Conservation (phyloP, 2,113 vertebrate genomes). For the Gallinago paraguaiae region DNA sequence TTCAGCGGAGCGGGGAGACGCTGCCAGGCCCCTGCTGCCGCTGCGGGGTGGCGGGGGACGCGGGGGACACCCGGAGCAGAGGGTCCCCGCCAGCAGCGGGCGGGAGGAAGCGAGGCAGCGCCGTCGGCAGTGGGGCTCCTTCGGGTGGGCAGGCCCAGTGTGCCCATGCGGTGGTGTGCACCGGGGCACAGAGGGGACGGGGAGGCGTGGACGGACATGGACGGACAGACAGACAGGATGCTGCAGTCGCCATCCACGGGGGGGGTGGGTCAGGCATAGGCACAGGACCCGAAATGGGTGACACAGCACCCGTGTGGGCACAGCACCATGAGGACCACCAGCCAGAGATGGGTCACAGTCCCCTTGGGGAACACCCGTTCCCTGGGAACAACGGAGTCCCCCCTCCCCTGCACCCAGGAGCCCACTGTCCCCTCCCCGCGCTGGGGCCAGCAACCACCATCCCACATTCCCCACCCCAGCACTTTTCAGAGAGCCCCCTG, state of each 20-base stretch:
- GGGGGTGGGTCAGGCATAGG: neutral
- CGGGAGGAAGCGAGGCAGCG: neutral
- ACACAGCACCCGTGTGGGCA: neutral
- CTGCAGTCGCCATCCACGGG: fast-evolving
- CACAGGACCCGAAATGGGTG: fast-evolving
- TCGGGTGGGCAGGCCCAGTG: fast-evolving
- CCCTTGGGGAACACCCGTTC: neutral
- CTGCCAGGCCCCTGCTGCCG: neutral
- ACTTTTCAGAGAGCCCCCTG: neutral
- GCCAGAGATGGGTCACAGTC: fast-evolving
- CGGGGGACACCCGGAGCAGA: neutral
- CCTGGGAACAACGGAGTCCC: neutral
- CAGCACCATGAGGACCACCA: neutral
- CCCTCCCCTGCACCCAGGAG: neutral
- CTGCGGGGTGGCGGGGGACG: neutral
- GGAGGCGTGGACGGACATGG: fast-evolving
- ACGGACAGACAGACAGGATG: neutral
- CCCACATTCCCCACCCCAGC: neutral
- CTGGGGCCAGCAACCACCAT: neutral
- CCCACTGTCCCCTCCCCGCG: fast-evolving
- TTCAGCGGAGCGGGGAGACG: neutral
- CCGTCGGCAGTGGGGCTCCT: fast-evolving
- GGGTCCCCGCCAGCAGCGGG: neutral
- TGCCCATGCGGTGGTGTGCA: neutral
- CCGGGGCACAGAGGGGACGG: fast-evolving